These are phyloP conservation scores for Dasysyrphus albostriatus DNA, from an alignment of 2,888 invertebrate species.

Conservation along the genomic window DNA sequence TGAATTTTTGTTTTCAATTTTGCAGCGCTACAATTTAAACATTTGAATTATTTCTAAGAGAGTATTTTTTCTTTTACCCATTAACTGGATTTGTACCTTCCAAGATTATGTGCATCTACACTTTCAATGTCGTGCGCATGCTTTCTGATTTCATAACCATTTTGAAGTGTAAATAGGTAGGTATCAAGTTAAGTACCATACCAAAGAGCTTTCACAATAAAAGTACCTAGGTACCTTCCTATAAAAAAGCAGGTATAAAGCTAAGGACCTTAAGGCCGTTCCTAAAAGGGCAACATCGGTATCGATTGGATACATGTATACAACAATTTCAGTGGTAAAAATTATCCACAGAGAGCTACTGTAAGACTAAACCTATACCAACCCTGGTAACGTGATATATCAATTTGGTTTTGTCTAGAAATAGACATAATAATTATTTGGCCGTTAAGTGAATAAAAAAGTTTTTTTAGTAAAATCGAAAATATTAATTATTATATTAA, in stretches of 20 bases:
- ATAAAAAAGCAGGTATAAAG: too few relatives aligned
- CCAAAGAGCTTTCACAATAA: conserved; percentile 23
- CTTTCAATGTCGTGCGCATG: conserved; percentile 46
- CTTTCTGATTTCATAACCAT: conserved; percentile 26
- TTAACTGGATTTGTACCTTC: background rate
- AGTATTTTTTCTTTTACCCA: background rate
- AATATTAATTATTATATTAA: too few relatives aligned
- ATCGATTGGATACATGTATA: conserved; percentile 28
- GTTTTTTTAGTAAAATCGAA: too few relatives aligned
- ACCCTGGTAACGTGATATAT: conserved; percentile 55
- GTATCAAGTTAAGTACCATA: background rate
- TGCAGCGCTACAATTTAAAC: too few relatives aligned
- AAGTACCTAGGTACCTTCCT: conserved; percentile 9
- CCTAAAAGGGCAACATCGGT: background rate
- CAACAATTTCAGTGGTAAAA: conserved; percentile 29
- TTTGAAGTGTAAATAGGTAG: background rate
- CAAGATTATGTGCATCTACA: background rate
- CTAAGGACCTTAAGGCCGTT: background rate
- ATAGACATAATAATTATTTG: too few relatives aligned
- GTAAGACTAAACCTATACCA: background rate
- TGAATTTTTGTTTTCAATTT: background rate
- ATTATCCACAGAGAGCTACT: background rate
- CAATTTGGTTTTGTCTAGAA: background rate
- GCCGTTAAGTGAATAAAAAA: too few relatives aligned
- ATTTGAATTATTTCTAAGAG: too few relatives aligned